Base-by-base conservation (phyloP, 2,888 invertebrate species). In the Cinara cedri region DNA sequence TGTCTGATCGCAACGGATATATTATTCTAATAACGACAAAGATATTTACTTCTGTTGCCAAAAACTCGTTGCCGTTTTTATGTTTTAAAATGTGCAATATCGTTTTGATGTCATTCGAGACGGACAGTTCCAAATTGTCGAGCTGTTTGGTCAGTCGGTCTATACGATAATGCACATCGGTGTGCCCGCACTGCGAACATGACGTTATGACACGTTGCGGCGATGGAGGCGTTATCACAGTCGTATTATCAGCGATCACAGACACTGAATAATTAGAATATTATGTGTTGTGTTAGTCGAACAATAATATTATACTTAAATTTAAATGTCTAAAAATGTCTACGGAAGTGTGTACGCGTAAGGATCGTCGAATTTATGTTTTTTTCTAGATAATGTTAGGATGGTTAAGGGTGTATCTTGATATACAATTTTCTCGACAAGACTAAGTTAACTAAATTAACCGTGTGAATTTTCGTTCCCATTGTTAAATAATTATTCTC, bases 91-190 rank as follows among this genome's bases (percentile, higher is more conserved):
- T 86, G 72, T 88, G 88, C 84, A 94, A 87, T 82, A 94, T 93
- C 82, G 90, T 88, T 83, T 91, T 89, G 83, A 94, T 90, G 85
- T 94, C 93, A 11, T 89, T 87, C 26, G 91, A 90, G 84, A 94
- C 89, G 51, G 91, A 90, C 82, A 89, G 89, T 85, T 94, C 93
- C 84, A 94, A 87, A 71, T 90, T 88, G 66, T 91, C 90, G 82
- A 94, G 83, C 84, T 87, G 87, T 82, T 87, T 88, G 84, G 26
- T 83, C 76, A 60, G 80, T 74, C 82, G 55, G 83, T 93, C 92
- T 85, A 93, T 88, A 84, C 91, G 88, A 81, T 88, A 87, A 84
- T 90, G 88, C 83, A 92, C 89, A 83, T 87, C 87, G 68, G 66
- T 24, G 57, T 78, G 54, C 46, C 76, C 76, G 78, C 80, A 82